A percentile compares a stretch with the other conserved stretches of the same genome.
phyloP scores from a whole-genome alignment of 35 echinoderm and acorn worm species.

The Chiridota heheva region DNA sequence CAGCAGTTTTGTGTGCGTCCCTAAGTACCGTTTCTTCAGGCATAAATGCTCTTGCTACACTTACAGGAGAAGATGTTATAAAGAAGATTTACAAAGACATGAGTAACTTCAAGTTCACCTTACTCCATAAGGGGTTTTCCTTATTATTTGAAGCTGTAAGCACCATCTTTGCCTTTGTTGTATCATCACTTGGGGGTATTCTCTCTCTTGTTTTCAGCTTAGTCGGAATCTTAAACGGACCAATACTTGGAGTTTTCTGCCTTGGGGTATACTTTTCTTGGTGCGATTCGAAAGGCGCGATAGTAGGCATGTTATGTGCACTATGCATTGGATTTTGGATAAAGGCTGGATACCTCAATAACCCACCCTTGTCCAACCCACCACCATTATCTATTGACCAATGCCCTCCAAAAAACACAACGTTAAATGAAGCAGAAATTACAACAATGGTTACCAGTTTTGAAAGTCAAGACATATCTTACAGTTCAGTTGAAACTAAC shows the following conservation, averaged over 20 bases:
- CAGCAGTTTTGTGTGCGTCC: slow-evolving; percentile 6
- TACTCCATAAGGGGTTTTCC: no score
- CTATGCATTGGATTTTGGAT: slow-evolving; percentile 26
- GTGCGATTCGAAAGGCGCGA: slow-evolving; percentile 39
- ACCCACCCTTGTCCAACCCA: not conserved
- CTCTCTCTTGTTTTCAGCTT: slow-evolving; percentile 20
- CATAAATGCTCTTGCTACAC: slow-evolving; percentile 30
- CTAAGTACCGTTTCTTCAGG: slow-evolving; percentile 41
- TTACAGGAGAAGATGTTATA: slow-evolving; percentile 31
- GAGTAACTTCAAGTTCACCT: no score
- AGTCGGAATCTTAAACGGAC: slow-evolving; percentile 22
- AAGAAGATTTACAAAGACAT: not conserved
- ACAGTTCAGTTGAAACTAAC: no score
- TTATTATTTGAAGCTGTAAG: slow-evolving; percentile 7
- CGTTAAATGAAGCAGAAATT: no score
- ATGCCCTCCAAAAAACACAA: not conserved
- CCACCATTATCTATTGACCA: slow-evolving; percentile 20
- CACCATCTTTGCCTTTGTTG: slow-evolving; percentile 34
- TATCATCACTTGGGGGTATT: slow-evolving; percentile 19
- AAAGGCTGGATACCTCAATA: slow-evolving; percentile 16
- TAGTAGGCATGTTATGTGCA: slow-evolving; percentile 30
- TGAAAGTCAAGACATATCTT: no score
- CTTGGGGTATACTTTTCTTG: slow-evolving; percentile 46
- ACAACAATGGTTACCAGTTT: no score
- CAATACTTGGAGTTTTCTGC: slow-evolving; percentile 37